A percentile compares a stretch with the other conserved stretches of the same genome.
These are phyloP conservation scores for Lordiphosa andalusiaca DNA, from an alignment of 2,888 invertebrate genomes.

Conservation along the genomic window DNA sequence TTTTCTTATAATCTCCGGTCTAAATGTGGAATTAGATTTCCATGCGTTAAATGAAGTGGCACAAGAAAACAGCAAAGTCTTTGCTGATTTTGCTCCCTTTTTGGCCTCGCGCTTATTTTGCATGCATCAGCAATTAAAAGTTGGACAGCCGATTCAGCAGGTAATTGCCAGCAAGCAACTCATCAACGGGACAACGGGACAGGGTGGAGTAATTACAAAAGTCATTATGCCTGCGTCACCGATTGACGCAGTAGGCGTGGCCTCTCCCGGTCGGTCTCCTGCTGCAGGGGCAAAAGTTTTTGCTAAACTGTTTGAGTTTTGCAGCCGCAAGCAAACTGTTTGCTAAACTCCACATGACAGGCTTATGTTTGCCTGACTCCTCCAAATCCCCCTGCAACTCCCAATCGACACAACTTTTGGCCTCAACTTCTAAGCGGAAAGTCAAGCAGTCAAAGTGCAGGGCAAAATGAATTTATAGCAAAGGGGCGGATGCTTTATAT, in stretches of 20 bases:
- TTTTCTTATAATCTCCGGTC: conserved; percentile 15
- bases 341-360: conserved; percentile 52
- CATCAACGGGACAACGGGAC: conserved; percentile 25
- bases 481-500: conserved; percentile 57
- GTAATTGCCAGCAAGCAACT: conserved; percentile 51
- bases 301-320: conserved; percentile 55
- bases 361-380: conserved; percentile 5
- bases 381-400: background rate
- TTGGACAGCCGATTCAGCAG: conserved; percentile 57
- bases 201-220: conserved; percentile 56
- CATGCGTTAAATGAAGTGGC: conserved; percentile 12
- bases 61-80: conserved; percentile 37
- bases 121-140: conserved; percentile 72
- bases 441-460: conserved; percentile 73
- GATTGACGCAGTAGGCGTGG: conserved; percentile 17
- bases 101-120: conserved; percentile 42
- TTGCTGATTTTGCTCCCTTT: conserved; percentile 21
- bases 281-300: conserved; percentile 39
- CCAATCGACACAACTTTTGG: conserved; percentile 15
- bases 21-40: conserved; percentile 27
- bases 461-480: conserved; percentile 50
- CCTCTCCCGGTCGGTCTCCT: conserved; percentile 8
- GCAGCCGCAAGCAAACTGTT: conserved; percentile 55
- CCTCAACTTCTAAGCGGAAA: conserved; percentile 37
- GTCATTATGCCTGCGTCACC: conserved; percentile 54